phyloP scores from a whole-genome alignment of 2,888 invertebrate genomes.

The Ischnus inquisitorius region DNA sequence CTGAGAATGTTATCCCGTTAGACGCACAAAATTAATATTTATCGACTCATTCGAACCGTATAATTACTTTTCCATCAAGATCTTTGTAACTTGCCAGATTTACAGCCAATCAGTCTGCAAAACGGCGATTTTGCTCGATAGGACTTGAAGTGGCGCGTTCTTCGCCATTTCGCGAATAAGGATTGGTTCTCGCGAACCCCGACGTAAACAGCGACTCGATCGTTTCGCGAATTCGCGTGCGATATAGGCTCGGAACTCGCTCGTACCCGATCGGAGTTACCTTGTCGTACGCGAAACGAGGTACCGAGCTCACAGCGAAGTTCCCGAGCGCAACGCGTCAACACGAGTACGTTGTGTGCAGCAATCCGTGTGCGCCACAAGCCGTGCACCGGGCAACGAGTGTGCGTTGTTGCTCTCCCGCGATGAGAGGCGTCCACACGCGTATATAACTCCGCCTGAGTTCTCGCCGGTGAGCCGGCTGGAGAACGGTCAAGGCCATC shows the following conservation, averaged over 20 bases:
- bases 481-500: conserved; percentile 79
- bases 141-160: neutral
- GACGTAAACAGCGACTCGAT: conserved; percentile 51
- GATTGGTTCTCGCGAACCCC: conserved; percentile 26
- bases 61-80: neutral
- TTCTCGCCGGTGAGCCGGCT: conserved; percentile 61
- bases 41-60: neutral
- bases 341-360: conserved; percentile 23
- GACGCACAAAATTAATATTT: neutral
- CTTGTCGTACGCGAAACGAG: conserved; percentile 10
- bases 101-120: conserved; percentile 32
- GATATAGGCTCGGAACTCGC: conserved; percentile 44
- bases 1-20: neutral
- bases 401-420: conserved; percentile 35
- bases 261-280: conserved; percentile 44
- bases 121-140: neutral
- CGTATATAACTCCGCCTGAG: conserved; percentile 65
- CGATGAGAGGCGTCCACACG: conserved; percentile 43
- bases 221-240: conserved; percentile 43
- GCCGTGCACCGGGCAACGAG: conserved; percentile 6
- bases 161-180: conserved; percentile 41
- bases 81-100: neutral
- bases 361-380: neutral
- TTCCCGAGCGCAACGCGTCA: conserved; percentile 4
- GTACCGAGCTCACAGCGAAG: conserved; percentile 44